Conservation (phyloP, 2,888 invertebrate species). For the Galeruca laticollis region DNA sequence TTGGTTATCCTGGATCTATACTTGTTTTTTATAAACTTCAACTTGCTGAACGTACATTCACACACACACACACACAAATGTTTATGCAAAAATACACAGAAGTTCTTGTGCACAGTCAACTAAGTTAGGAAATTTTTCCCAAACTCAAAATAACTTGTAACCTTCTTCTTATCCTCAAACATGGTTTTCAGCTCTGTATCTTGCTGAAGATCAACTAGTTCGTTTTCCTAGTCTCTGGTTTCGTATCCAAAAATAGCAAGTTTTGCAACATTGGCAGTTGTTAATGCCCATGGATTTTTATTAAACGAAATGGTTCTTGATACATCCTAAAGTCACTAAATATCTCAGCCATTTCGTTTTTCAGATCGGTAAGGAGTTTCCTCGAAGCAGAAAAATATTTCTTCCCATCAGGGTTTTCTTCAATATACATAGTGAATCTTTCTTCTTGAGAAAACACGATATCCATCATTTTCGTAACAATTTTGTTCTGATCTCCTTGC, state of each 20-base stretch:
- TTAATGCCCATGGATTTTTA: constrained; percentile 17
- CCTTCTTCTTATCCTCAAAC: constrained; percentile 11
- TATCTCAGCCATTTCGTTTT: too few relatives aligned
- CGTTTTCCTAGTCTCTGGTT: constrained; percentile 6
- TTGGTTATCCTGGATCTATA: constrained; percentile 5
- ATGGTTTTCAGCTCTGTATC: constrained; percentile 16
- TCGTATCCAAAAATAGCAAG: constrained; percentile 12
- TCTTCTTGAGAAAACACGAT: constrained; percentile 6
- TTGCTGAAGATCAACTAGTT: constrained; percentile 2
- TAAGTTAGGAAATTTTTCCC: constrained; percentile 8
- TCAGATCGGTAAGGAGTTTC: too few relatives aligned
- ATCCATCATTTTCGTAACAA: constrained; percentile 10
- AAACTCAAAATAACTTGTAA: constrained; percentile 19
- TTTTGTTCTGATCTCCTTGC: constrained; percentile 2
- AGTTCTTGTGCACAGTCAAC: neutral
- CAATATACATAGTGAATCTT: too few relatives aligned
- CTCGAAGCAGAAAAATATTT: too few relatives aligned
- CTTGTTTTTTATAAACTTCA: constrained; percentile 12
- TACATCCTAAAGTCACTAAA: constrained; percentile 12
- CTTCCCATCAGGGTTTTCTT: too few relatives aligned
- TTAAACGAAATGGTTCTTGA: constrained; percentile 5
- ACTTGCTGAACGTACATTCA: constrained; percentile 2
- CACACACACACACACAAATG: constrained; percentile 4
- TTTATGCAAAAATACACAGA: constrained; percentile 8
- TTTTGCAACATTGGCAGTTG: constrained; percentile 5